Percentiles rank a stretch among this genome's conserved stretches.
These are phyloP conservation scores for Bombus polaris DNA, from an alignment of 1,140 invertebrate genomes.

Conservation along the genomic window DNA sequence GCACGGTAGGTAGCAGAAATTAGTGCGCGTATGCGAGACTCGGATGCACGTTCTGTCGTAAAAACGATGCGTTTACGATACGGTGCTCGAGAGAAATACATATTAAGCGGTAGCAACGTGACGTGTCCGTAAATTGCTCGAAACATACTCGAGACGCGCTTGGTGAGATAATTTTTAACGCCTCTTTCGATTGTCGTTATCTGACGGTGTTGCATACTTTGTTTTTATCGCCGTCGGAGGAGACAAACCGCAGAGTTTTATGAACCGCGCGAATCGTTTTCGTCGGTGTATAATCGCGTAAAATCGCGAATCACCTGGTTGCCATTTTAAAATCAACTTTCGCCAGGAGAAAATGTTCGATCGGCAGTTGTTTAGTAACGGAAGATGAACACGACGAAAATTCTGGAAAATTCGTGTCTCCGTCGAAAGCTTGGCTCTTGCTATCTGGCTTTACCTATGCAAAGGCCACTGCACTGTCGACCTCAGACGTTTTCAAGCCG, in stretches of 20 bases:
- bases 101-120: not conserved
- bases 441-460: slow-evolving; percentile 58
- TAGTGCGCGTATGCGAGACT: too few species aligned
- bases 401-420: not conserved
- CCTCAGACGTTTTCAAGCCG: slow-evolving; percentile 43
- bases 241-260: not conserved
- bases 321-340: not conserved
- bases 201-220: slow-evolving; percentile 31
- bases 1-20: too few species aligned
- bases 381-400: not conserved
- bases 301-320: too few species aligned
- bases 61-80: not conserved
- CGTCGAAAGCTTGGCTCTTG: slow-evolving; percentile 41
- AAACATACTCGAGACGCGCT: slow-evolving; percentile 20
- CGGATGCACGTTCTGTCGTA: not conserved
- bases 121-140: slow-evolving; percentile 15
- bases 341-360: not conserved
- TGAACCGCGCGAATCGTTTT: not conserved
- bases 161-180: slow-evolving; percentile 39
- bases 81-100: not conserved
- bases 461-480: slow-evolving; percentile 57
- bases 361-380: not conserved
- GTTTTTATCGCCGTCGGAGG: not conserved
- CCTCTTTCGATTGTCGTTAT: slow-evolving; percentile 34
- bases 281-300: not conserved